Evolutionary conservation across 2,888 invertebrate genomes (phyloP).

Genomic region (Willowsia nigromaculata): DNA sequence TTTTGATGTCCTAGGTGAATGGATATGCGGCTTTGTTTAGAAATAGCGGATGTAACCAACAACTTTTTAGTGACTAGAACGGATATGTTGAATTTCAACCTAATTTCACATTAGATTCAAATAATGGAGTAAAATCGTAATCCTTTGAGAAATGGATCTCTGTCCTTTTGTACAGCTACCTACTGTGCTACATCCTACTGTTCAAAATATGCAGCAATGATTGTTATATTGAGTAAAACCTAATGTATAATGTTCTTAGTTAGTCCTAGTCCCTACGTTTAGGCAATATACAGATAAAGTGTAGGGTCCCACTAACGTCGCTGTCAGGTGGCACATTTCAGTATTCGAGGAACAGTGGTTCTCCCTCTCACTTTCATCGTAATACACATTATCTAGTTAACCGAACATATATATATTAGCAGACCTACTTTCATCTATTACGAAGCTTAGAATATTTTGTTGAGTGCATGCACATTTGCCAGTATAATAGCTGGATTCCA

Average conservation of each 20-base stretch:
- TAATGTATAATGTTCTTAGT: too few species aligned
- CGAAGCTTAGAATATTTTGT: neutral
- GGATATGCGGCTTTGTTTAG: too few species aligned
- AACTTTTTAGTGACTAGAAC: neutral
- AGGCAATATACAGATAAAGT: too few species aligned
- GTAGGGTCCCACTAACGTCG: too few species aligned
- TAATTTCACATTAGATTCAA: slow-evolving; percentile 57
- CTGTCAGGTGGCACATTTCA: too few species aligned
- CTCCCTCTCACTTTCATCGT: neutral
- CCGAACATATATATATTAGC: neutral
- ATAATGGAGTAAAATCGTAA: slow-evolving; percentile 54
- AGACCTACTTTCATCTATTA: neutral
- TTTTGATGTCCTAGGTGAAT: too few species aligned
- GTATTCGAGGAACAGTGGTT: too few species aligned
- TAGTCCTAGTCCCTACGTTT: too few species aligned
- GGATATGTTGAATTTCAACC: slow-evolving; percentile 41
- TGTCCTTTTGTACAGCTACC: neutral
- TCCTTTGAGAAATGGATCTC: slow-evolving; percentile 57
- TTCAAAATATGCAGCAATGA: neutral
- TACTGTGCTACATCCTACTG: neutral
- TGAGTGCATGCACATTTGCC: neutral
- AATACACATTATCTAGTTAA: too few species aligned
- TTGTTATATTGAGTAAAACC: neutral
- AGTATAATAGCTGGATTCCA: neutral
- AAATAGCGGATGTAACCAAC: slow-evolving; percentile 17